Conservation (phyloP, 2,113 vertebrate genomes). For the Echinops telfairi region DNA sequence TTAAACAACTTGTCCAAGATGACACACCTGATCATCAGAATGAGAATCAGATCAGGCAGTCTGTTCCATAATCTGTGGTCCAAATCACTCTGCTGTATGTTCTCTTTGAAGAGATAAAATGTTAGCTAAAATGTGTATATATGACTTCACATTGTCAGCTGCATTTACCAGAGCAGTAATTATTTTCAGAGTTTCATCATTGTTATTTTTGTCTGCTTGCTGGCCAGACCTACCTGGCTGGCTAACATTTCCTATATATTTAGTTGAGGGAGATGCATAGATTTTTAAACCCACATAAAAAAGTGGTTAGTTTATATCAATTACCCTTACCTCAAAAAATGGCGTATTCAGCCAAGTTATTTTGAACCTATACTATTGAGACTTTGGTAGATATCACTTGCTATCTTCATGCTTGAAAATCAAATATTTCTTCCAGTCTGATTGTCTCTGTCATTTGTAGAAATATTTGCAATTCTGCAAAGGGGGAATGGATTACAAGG, state of each 20-base stretch:
- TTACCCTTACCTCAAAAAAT: conserved; percentile 22
- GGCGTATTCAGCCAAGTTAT: neutral
- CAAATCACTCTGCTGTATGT: neutral
- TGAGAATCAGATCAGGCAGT: neutral
- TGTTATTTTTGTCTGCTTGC: neutral
- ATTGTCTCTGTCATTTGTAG: neutral
- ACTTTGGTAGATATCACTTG: neutral
- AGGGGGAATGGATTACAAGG: no score
- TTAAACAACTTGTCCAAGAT: no score
- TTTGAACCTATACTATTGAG: neutral
- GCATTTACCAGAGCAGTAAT: neutral
- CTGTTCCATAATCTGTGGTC: neutral
- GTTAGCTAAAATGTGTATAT: neutral
- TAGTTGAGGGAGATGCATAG: neutral
- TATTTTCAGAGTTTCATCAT: conserved; percentile 7
- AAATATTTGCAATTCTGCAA: neutral
- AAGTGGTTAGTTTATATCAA: neutral
- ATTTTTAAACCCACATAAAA: conserved; percentile 2
- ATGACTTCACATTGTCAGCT: neutral
- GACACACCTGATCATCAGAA: neutral
- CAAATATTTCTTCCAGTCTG: neutral
- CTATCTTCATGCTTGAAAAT: neutral
- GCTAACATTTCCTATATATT: neutral
- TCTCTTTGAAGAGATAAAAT: conserved; percentile 24
- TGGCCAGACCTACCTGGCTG: neutral